phyloP scores from a whole-genome alignment of 2,113 vertebrate genomes.

The Mastomys natalensis region DNA sequence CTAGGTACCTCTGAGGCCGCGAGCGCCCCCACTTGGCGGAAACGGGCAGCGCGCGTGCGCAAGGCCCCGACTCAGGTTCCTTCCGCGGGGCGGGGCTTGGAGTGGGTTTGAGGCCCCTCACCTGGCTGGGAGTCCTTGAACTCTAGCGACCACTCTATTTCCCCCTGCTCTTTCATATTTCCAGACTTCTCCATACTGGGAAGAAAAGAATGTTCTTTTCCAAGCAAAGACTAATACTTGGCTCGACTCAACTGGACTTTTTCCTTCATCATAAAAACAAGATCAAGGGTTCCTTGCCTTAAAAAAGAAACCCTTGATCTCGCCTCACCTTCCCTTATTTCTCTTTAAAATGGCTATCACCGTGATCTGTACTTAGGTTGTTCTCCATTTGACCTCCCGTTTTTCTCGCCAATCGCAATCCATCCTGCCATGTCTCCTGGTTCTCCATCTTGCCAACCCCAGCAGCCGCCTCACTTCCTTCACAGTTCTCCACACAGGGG shows the following conservation, averaged over 20 bases:
- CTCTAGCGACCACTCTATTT: not conserved
- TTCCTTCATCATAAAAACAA: not conserved
- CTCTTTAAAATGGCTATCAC: not conserved
- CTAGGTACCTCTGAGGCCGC: conserved; percentile 60
- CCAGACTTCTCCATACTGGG: not conserved
- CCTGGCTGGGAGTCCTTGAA: not conserved
- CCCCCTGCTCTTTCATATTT: not conserved
- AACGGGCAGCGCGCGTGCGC: conserved; percentile 75
- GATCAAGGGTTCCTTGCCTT: not conserved
- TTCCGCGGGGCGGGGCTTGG: not conserved
- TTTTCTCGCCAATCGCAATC: not conserved
- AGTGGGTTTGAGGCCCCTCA: not conserved
- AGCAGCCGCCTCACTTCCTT: not conserved
- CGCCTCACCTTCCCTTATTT: not conserved
- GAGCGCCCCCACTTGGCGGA: conserved; percentile 72
- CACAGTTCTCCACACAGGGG: not conserved
- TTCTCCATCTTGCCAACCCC: conserved; percentile 24
- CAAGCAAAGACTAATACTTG: not conserved
- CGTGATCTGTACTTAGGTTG: not conserved
- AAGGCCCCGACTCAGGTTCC: not conserved
- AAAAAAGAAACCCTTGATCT: not conserved
- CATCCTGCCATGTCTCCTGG: not conserved
- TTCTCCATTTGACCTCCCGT: not conserved
- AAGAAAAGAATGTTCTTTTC: not conserved
- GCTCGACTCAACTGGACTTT: not conserved